Conservation (phyloP, 1,140 invertebrate species). For the Pygmarrhopalites habei region DNA sequence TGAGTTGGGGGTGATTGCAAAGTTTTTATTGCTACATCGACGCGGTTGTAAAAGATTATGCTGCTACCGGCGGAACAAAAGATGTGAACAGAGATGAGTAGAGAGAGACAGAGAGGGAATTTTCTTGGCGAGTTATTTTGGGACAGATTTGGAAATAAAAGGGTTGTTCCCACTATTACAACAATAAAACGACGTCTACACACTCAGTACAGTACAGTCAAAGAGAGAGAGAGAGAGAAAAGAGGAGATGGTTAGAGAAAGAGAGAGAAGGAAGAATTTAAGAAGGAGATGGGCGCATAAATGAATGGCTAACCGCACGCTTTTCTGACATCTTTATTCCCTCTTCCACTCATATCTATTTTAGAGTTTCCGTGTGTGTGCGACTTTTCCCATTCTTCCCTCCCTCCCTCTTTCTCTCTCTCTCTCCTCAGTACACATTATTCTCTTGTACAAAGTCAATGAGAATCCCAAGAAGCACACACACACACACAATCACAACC, state of each 20-base stretch:
- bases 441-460: not conserved
- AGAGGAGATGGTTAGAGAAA: not conserved
- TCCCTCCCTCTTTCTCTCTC: not conserved
- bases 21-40: slow-evolving; percentile 15
- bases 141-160: slow-evolving; percentile 25
- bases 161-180: slow-evolving; percentile 1
- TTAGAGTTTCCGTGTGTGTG: slow-evolving; percentile 13
- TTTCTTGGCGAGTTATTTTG: slow-evolving; percentile 19
- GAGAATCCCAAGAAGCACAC: slow-evolving; percentile 2
- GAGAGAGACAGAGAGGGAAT: not conserved
- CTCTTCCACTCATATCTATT: slow-evolving; percentile 19
- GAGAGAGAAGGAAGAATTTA: not conserved
- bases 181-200: not conserved
- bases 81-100: slow-evolving; percentile 2
- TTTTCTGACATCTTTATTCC: slow-evolving; percentile 24
- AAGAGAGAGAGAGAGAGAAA: not conserved
- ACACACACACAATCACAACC: not conserved
- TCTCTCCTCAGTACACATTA: too few relatives aligned
- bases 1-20: slow-evolving; percentile 13
- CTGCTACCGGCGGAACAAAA: slow-evolving; percentile 7
- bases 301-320: slow-evolving; percentile 23
- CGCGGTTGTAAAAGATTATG: slow-evolving; percentile 14
- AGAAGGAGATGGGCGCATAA: not conserved
- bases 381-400: not conserved
- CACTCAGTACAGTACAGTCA: not conserved